Percentiles rank a stretch among this genome's conserved stretches.
phyloP scores from a whole-genome alignment of 2,888 invertebrate species.

The Hoplodrina ambigua region DNA sequence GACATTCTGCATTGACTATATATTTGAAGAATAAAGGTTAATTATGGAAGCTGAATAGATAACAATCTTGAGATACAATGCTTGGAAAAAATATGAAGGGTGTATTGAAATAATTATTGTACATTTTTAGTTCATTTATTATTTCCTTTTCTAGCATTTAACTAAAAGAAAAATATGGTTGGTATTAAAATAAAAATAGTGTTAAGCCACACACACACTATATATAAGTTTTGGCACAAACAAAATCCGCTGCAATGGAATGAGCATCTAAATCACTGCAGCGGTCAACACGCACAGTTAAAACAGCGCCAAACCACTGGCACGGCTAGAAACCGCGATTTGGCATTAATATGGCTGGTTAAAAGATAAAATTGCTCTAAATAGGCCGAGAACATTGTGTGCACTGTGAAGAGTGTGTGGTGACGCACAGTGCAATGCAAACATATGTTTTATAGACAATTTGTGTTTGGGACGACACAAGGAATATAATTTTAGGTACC shows the following conservation, averaged over 20 bases:
- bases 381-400: conserved; percentile 16
- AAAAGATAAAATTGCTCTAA: conserved; percentile 41
- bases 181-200: not conserved
- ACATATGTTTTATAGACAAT: too few relatives aligned
- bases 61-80: too few relatives aligned
- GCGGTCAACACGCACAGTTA: conserved; percentile 36
- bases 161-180: not conserved
- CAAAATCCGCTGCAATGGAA: conserved; percentile 45
- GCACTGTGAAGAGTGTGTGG: conserved; percentile 16
- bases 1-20: too few relatives aligned
- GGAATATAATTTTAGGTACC: too few relatives aligned
- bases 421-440: not conserved
- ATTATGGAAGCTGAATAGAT: too few relatives aligned
- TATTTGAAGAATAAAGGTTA: too few relatives aligned
- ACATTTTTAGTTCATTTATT: not conserved
- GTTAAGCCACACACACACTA: conserved; percentile 15
- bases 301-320: conserved; percentile 54
- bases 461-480: too few relatives aligned
- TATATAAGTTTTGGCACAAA: conserved; percentile 51
- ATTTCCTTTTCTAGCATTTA: not conserved
- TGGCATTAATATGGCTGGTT: conserved; percentile 48
- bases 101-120: too few relatives aligned
- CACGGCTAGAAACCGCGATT: conserved; percentile 46
- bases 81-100: too few relatives aligned
- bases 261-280: conserved; percentile 45